A percentile compares a stretch with the other conserved stretches of the same genome.
These are phyloP conservation scores for Bergia sp. DNA, from an alignment of 92 coral and sea anemone species.

Conservation along the genomic window DNA sequence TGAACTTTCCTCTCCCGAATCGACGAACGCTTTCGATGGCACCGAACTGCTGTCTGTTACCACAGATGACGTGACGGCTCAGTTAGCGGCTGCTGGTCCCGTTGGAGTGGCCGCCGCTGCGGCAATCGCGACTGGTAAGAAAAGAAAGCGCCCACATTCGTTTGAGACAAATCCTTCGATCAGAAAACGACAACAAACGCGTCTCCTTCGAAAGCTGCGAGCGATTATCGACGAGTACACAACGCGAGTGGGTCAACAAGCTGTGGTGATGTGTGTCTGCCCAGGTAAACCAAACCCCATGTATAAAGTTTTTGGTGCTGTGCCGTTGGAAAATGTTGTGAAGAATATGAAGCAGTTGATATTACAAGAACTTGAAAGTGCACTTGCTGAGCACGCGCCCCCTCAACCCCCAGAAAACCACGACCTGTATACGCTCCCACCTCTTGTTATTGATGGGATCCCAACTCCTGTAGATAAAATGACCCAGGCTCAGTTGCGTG, in stretches of 20 bases:
- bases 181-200: constrained; percentile 98
- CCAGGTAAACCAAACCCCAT: constrained; percentile 98
- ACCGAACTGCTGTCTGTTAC: constrained; percentile 85
- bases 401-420: constrained; percentile 94
- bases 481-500: constrained; percentile 99
- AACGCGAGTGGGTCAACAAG: constrained; percentile 99
- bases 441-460: constrained; percentile 95
- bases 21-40: constrained; percentile 91
- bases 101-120: constrained; percentile 99
- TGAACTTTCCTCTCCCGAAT: constrained; percentile 99
- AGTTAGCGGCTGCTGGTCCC: constrained; percentile 98
- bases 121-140: constrained; percentile 98
- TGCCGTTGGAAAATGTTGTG: constrained; percentile 94
- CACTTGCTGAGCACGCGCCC: constrained; percentile 96
- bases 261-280: constrained; percentile 96
- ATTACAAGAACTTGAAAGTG: constrained; percentile 91
- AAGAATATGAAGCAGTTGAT: constrained; percentile 88
- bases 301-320: constrained; percentile 98
- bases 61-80: constrained; percentile 94
- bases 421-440: constrained; percentile 91
- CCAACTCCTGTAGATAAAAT: constrained; percentile 99
- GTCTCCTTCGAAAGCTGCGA: constrained; percentile 91
- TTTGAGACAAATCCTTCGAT: constrained; percentile 99
- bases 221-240: constrained; percentile 97
- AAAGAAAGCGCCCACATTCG: constrained; percentile 96